Base-by-base conservation (phyloP, 2,797 vertebrate genomes). In the Borostomias antarcticus region DNA sequence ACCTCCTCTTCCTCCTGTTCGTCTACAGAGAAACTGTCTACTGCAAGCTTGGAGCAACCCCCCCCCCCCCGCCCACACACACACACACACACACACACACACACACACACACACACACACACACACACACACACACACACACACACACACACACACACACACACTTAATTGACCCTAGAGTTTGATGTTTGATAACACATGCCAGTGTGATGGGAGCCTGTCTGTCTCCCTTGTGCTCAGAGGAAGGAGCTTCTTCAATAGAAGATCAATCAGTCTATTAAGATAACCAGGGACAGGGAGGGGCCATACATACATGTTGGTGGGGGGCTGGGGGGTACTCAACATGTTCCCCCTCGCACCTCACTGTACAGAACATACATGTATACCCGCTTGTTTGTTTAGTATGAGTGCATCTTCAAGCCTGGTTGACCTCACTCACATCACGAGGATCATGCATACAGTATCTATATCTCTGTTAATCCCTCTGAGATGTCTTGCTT, bases 171-270 rank as follows among this genome's bases (percentile, higher is more conserved):
- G 89, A 93, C 91, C 90, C 82, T 89, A 84, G 86, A 83, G 87
- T 91, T 90, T 92, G 90, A 93, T 92, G 87, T 91, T 90, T 92
- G 90, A 93, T 92, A 92, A 90, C 87, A 87, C 86, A 79, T 85
- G 85, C 78, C 90, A 86, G 88, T 88, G 89, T 89, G 89, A 91
- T 91, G 83, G 89, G 89, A 92, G 90, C 88, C 91, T 68, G 89
- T 81, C 88, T 90, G 91, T 91, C 89, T 91, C 86, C 61, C 78
- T 88, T 89, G 90, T 90, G 87, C 89, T 88, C 85, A 89, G 85
- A 89, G 89, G 88, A 90, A 88, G 74, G 86, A 75, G 82, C 76
- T 84, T 91, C 89, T 88, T 92, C 91, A 85, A 90, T 91, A 90
- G 86, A 83, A 80, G 90, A 92, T 92, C 91, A 92, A 91, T 93